Base-by-base conservation (phyloP, 2,113 vertebrate genomes). In the Lophura nycthemera region DNA sequence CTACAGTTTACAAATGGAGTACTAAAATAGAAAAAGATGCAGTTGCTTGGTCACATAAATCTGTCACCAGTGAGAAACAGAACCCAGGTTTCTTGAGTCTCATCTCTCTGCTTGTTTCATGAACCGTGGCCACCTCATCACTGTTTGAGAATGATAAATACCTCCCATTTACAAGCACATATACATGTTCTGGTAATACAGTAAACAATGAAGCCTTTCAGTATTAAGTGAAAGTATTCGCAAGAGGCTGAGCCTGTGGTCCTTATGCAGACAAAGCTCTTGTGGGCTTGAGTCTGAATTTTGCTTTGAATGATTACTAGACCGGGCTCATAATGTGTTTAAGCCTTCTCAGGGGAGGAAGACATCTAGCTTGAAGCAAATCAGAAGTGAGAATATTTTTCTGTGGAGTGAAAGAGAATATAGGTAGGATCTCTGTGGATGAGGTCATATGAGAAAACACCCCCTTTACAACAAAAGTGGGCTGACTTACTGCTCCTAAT, bases 151-250 rank as follows among this genome's bases (percentile, higher is more conserved):
- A 92, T 91, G 94, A 95, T 91, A 93, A 96, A 96, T 96, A 84
- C 75, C 72, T 92, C 75, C 86, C 92, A 47, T 95, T 96, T 94
- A 56, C 42, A 80, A 88, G 82, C 10, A 2, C 78, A 89, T 67
- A 66, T 89, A 88, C 82, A 56, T 95, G 92, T 95, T 80, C 82
- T 91, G 91, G 71, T 86, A 75, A 74, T 83, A 86, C 71, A 82
- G 89, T 93, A 95, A 96, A 96, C 95, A 96, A 95, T 93, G 91
- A 86, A 90, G 64, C 52, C 95, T 95, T 96, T 96, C 96, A 96
- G 64, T 64, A 38, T 85, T 76, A 95, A 93, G 79, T 79, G 65
- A 73, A 93, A 94, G 89, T 94, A 93, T 91, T 93, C 64, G 0
- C 95, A 83, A 83, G 95, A 59, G 94, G 65, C 92, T 38, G 76